phyloP scores from a whole-genome alignment of 2,888 invertebrate species.

The Hololepta plana region DNA sequence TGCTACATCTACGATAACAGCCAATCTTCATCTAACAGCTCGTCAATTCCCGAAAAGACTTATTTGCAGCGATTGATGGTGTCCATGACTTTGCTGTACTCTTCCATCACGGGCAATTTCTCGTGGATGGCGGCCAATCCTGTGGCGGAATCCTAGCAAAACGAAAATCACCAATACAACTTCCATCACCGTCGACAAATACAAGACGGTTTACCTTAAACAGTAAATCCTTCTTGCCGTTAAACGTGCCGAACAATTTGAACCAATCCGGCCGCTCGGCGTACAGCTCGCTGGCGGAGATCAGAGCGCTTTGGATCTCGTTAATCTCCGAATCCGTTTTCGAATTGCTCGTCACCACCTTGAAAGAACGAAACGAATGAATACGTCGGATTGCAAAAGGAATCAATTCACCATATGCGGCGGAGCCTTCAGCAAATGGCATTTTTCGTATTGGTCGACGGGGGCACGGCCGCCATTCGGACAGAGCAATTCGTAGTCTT shows the following conservation, averaged over 20 bases:
- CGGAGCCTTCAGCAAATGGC: constrained; percentile 41
- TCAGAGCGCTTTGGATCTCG: constrained; percentile 44
- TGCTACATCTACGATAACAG: too few species aligned
- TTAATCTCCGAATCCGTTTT: constrained; percentile 23
- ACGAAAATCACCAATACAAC: neutral
- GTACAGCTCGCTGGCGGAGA: constrained; percentile 37
- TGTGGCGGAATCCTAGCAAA: constrained; percentile 26
- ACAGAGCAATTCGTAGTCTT: constrained; percentile 44
- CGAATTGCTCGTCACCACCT: constrained; percentile 26
- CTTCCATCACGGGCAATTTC: constrained; percentile 16
- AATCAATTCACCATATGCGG: constrained; percentile 28
- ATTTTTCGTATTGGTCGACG: constrained; percentile 33
- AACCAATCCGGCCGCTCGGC: constrained; percentile 38
- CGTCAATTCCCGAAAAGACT: too few species aligned
- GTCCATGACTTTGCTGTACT: constrained; percentile 15
- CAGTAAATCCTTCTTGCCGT: constrained; percentile 30
- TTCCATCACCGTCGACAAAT: neutral
- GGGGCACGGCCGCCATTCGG: constrained; percentile 37
- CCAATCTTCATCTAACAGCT: too few species aligned
- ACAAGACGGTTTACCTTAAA: constrained; percentile 28
- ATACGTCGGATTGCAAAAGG: constrained; percentile 2
- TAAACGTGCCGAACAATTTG: constrained; percentile 44
- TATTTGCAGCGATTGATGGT: constrained; percentile 12
- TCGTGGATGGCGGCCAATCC: constrained; percentile 24
- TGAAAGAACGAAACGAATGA: constrained; percentile 9